Percentiles rank a stretch among this genome's conserved stretches.
These are phyloP conservation scores for Argyrosomus regius DNA, from an alignment of 2,797 vertebrate species.

Conservation along the genomic window DNA sequence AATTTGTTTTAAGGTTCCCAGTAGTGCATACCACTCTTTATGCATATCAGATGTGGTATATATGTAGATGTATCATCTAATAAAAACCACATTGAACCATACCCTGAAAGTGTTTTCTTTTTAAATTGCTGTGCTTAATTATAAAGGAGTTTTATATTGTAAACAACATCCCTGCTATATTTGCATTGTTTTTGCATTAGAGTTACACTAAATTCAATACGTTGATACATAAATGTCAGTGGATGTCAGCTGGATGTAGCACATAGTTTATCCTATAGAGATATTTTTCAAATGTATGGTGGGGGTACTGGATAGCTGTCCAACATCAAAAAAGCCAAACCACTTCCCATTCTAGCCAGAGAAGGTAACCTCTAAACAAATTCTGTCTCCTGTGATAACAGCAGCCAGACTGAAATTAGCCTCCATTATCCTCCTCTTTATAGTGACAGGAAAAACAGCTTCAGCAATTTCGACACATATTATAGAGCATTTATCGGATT, in stretches of 20 bases:
- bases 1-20: constrained; percentile 44
- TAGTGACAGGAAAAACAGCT: neutral
- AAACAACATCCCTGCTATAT: neutral
- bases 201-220: neutral
- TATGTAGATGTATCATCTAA: neutral
- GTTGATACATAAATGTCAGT: neutral
- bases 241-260: neutral
- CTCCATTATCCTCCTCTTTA: neutral
- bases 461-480: neutral
- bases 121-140: neutral
- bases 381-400: neutral
- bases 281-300: neutral
- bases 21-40: neutral
- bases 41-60: constrained; percentile 4
- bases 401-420: neutral
- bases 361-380: neutral
- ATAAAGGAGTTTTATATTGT: neutral
- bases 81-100: neutral
- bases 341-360: neutral
- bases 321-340: neutral
- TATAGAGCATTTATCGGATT: too few relatives aligned
- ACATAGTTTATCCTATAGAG: neutral
- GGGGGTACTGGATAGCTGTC: neutral
- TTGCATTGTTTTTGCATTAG: neutral
- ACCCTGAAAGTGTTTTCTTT: neutral